Base-by-base conservation (phyloP, 2,113 vertebrate species). In the Lepus timidus region DNA sequence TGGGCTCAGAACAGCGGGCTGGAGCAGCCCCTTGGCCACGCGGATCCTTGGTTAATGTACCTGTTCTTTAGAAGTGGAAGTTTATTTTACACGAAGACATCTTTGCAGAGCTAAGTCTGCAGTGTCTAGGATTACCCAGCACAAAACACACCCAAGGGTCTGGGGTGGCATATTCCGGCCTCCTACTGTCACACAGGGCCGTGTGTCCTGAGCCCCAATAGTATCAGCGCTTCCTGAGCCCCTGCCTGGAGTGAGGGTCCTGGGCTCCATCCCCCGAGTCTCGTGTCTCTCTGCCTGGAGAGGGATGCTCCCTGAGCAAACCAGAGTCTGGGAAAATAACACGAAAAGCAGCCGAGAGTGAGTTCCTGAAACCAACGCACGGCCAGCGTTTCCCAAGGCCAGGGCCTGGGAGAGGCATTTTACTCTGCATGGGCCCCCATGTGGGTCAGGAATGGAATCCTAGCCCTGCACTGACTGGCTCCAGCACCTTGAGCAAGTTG, bases 321-420 rank as follows among this genome's bases (percentile, higher is more conserved):
- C 19, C 16, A 16, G 6, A 9, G 19, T 62, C 61, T 70, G 14
- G 2, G 51, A 81, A n/a, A 85, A 55, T 2, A 62, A 68, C 29
- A 16, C 71, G 31, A 64, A 52, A 33, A 22, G 36, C 1, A 10
- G 61, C 29, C 3, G 55, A 61, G 93, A 79, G 49, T 65, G 25
- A 29, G 31, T n/a, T 0, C 0, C 9, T 1, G 16, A 78, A 4
- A 11, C 36, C 70, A 39, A 19, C 52, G 1, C 1, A 13, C 33
- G 27, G 11, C 1, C 33, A 68, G 31, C 4, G 12, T 2, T 65
- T 31, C 19, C 61, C 13, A 1, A 31, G 29, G n/a, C 55, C 80
- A 75, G 61, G 16, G n/a, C 13, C 61, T 23, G 16, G 64, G 16
- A 17, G 16, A 55, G 6, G 9, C 58, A 9, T 33, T 27, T 79